Evolutionary conservation across 2,113 vertebrate genomes (phyloP).

Genomic region (Etheostoma cragini): DNA sequence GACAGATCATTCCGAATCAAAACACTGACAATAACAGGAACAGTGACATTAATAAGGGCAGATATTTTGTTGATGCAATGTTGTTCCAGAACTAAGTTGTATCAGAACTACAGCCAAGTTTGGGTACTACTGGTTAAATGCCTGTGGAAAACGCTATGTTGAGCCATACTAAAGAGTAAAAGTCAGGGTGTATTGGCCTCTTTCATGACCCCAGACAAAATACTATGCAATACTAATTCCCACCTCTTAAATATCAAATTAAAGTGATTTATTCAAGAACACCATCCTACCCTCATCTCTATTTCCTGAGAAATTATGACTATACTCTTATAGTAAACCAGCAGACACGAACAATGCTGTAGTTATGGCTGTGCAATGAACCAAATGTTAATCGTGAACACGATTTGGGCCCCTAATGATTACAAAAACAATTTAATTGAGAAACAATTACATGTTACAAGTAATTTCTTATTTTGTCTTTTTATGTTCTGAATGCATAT

Average conservation of each 20-base stretch:
- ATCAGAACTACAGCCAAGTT: not conserved
- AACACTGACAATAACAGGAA: no score
- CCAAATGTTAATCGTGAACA: no score
- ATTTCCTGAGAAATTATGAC: slow-evolving; percentile 12
- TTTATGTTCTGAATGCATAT: no score
- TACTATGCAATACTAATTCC: not conserved
- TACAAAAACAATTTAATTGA: no score
- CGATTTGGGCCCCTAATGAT: no score
- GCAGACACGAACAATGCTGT: not conserved
- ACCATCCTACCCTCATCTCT: not conserved
- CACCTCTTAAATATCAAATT: not conserved
- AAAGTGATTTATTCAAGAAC: not conserved
- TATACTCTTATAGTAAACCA: not conserved
- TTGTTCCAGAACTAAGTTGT: no score
- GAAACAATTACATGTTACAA: no score
- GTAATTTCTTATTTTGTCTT: no score
- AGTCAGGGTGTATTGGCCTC: not conserved
- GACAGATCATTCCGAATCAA: no score
- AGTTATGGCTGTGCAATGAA: no score
- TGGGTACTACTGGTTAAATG: not conserved
- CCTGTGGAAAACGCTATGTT: not conserved
- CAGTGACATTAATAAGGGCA: no score
- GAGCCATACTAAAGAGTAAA: not conserved
- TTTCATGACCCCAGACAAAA: not conserved
- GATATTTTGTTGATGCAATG: no score